Conservation (phyloP, 2,888 invertebrate species). For the Rosalia funebris region DNA sequence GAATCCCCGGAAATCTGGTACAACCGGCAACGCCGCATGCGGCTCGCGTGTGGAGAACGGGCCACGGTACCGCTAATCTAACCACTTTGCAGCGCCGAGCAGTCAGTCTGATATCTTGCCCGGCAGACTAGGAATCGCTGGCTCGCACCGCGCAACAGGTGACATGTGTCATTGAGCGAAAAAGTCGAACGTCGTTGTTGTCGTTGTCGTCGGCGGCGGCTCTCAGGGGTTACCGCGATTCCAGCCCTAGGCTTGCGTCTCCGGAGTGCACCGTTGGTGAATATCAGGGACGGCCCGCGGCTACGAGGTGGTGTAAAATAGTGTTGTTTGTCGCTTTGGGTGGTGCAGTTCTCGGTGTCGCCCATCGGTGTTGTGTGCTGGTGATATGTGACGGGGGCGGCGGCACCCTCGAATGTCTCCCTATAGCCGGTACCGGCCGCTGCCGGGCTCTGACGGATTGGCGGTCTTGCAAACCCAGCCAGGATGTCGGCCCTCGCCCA, state of each 20-base stretch:
- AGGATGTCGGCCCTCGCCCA: slow-evolving; percentile 53
- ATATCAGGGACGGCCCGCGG: neutral
- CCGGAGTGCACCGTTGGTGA: neutral
- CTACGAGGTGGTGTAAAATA: neutral
- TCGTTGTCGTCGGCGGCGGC: neutral
- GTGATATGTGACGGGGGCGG: slow-evolving; percentile 35
- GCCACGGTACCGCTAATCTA: slow-evolving; percentile 45
- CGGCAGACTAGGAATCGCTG: slow-evolving; percentile 24
- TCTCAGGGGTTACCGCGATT: neutral
- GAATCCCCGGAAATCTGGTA: neutral
- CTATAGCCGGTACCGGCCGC: slow-evolving; percentile 63
- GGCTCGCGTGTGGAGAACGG: slow-evolving; percentile 39
- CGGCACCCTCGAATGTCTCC: slow-evolving; percentile 60
- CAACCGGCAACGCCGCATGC: slow-evolving; percentile 23
- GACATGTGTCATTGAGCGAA: slow-evolving; percentile 34
- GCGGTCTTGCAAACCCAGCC: slow-evolving; percentile 37
- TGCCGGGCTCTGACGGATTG: slow-evolving; percentile 54
- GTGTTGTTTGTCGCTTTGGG: slow-evolving; percentile 11
- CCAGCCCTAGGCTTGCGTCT: neutral
- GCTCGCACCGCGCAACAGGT: slow-evolving; percentile 43
- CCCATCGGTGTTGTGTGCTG: slow-evolving; percentile 18
- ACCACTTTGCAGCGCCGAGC: slow-evolving; percentile 28
- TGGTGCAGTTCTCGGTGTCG: slow-evolving; percentile 29
- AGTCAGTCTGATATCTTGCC: slow-evolving; percentile 32
- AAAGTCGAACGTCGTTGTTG: slow-evolving; percentile 6